Conservation (phyloP, 2,797 vertebrate genomes). For the Pempheris klunzingeri region DNA sequence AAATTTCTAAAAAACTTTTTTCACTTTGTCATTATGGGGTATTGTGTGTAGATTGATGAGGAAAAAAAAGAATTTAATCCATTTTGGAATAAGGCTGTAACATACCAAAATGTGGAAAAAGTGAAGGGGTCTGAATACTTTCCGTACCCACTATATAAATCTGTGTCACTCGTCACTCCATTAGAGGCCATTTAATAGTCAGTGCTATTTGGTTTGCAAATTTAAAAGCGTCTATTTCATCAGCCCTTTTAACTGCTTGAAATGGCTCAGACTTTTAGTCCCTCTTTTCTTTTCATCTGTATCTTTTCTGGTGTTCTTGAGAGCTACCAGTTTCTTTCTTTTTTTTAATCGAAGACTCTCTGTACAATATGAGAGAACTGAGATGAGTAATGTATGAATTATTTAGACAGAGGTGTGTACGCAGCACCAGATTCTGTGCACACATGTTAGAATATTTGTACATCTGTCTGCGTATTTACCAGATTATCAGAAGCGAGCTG, state of each 20-base stretch:
- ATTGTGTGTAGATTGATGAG: no score
- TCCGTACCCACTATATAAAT: no score
- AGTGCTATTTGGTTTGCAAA: constrained; percentile 33
- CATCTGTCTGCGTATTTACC: neutral
- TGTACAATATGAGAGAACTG: neutral
- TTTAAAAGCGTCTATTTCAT: constrained; percentile 26
- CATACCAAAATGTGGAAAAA: no score
- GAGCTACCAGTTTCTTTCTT: neutral
- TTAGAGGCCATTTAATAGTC: constrained; percentile 32
- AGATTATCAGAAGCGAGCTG: constrained; percentile 4
- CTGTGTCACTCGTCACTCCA: constrained; percentile 53
- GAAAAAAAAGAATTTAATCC: no score
- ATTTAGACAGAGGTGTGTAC: neutral
- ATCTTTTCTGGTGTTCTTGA: neutral
- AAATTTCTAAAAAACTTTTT: no score
- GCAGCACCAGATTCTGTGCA: neutral
- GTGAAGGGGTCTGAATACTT: no score
- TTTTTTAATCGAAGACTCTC: neutral
- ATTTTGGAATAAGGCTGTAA: no score
- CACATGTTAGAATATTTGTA: constrained; percentile 10
- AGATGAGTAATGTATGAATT: neutral
- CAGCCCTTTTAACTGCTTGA: neutral
- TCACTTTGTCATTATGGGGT: no score
- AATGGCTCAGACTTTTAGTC: neutral
- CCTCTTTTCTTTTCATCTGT: neutral